Evolutionary conservation across 2,888 invertebrate genomes (phyloP), one percentile per base, ranked within the genome.

Genomic region (Sesamia inferens): DNA sequence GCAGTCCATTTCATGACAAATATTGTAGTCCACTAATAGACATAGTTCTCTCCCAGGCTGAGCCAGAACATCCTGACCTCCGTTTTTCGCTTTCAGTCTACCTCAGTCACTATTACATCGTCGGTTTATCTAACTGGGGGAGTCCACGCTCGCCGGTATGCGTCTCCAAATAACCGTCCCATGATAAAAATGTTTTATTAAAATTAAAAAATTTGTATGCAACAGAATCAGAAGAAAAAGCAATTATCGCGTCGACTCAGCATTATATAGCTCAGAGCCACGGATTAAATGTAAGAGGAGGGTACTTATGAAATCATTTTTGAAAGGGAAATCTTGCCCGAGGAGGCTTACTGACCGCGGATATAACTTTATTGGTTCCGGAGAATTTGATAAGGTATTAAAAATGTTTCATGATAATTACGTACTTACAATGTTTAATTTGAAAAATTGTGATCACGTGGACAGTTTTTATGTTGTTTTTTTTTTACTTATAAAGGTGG

Each of bases 211-310:
- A 31, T 31, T 31, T 31, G 31, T 31, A 2, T 31, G 31, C 31
- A 54, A 54, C 4, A 54, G 71, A 31, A 57, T 42, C 31, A 8
- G 24, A 64, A 54, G 39, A 64, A 64, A 39, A 65, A 57, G 54
- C 76, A 82, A 83, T 83, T 76, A 84, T 76, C n/a, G 58, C 31
- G 54, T 19, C 71, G 71, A 76, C 76, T 74, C 62, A 19, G 82
- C 82, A 71, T 76, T 61, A 83, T 61, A 74, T 69, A 71, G 55
- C 61, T 22, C 62, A 44, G 61, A 62, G 39, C 67, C 73, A 42
- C 58, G 73, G 73, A 82, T 80, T 80, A 73, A 68, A 82, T 68
- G 57, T 72, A 55, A n/a, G n/a, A 65, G 31, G 68, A 82, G 68
- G 59, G 65, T 44, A 71, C 68, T 61, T 59, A 54, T 22, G 11